Evolutionary conservation across 2,113 vertebrate species (phyloP).

Genomic region (Pan troglodytes): DNA sequence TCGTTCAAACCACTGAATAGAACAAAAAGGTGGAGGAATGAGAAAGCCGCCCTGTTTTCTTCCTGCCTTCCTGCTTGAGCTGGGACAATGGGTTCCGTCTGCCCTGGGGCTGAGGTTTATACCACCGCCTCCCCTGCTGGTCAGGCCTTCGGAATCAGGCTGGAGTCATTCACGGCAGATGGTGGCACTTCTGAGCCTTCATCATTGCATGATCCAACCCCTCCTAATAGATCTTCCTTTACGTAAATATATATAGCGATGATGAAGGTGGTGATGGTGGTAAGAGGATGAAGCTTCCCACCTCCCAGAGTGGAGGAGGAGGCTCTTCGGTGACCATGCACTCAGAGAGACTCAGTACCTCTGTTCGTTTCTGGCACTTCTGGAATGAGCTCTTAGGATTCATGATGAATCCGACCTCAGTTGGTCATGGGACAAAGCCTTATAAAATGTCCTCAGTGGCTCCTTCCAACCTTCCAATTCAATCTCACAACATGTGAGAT

Average conservation of each 20-base stretch:
- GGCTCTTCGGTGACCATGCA: background rate
- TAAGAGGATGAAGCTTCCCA: background rate
- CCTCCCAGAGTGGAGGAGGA: background rate
- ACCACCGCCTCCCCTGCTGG: no score
- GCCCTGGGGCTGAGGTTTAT: no score
- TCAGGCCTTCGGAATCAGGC: background rate
- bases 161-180: no score
- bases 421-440: background rate
- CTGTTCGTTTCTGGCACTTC: background rate
- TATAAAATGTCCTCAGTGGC: background rate
- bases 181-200: background rate
- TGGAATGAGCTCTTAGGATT: background rate
- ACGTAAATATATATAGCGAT: no score
- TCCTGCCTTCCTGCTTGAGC: background rate
- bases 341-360: background rate
- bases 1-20: fast-evolving
- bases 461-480: background rate
- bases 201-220: fast-evolving
- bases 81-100: background rate
- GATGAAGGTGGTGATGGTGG: background rate
- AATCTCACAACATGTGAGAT: background rate
- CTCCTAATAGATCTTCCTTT: background rate
- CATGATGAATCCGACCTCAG: background rate
- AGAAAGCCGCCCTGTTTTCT: fast-evolving
- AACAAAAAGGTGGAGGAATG: background rate